Percentiles rank a stretch among this genome's conserved stretches.
Conservation (phyloP, 2,113 vertebrate genomes). For the Herpailurus yagouaroundi region DNA sequence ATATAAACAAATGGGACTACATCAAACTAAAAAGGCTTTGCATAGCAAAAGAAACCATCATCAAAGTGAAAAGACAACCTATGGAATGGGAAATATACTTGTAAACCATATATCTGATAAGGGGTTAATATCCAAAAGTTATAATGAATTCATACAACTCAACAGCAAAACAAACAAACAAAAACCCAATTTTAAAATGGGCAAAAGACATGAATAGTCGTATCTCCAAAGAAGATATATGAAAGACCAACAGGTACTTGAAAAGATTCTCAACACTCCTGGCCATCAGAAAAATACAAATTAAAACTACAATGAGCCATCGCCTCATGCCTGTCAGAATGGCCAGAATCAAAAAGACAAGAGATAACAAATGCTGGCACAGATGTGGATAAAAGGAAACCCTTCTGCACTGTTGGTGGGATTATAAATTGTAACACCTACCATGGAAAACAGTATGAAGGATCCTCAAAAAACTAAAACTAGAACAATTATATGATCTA, state of each 20-base stretch:
- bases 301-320: background rate
- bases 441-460: background rate
- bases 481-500: background rate
- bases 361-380: background rate
- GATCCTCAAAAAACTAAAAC: background rate
- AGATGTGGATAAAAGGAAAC: background rate
- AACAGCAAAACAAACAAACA: background rate
- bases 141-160: background rate
- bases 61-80: background rate
- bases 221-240: background rate
- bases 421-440: background rate
- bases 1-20: background rate
- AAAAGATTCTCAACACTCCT: too few relatives aligned
- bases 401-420: background rate
- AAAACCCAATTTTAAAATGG: background rate
- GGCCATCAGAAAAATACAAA: too few relatives aligned
- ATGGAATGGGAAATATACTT: background rate
- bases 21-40: background rate
- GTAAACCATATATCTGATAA: background rate
- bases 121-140: background rate
- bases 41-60: background rate
- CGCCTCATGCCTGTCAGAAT: background rate
- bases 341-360: background rate
- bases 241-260: too few relatives aligned
- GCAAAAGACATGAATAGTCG: background rate